phyloP scores from a whole-genome alignment of 2,888 invertebrate genomes.

The Sussaba pulchella region DNA sequence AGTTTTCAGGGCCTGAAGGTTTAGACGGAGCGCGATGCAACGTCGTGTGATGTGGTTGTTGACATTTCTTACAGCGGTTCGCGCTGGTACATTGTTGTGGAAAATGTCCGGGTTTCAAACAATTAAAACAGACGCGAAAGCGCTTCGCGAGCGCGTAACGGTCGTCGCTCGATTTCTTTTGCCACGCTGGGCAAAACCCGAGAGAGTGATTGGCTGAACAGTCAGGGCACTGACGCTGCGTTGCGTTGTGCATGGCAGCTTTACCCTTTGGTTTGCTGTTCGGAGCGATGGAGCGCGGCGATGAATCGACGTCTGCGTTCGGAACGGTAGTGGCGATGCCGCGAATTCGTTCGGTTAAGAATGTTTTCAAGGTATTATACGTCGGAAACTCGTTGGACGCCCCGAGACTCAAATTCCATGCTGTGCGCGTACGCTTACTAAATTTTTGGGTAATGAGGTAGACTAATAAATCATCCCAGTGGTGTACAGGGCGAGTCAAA shows the following conservation, averaged over 20 bases:
- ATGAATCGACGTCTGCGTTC: too few relatives aligned
- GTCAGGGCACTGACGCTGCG: background rate
- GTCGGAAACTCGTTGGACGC: background rate
- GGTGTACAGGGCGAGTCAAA: conserved; percentile 30
- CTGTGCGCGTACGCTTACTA: conserved; percentile 9
- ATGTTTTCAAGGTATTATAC: too few relatives aligned
- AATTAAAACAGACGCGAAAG: conserved; percentile 51
- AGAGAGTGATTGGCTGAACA: conserved; percentile 15
- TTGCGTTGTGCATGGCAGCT: background rate
- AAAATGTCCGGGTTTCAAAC: conserved; percentile 45
- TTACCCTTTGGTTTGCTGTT: conserved; percentile 7
- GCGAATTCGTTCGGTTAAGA: too few relatives aligned
- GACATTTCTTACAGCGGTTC: conserved; percentile 57
- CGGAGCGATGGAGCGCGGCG: background rate
- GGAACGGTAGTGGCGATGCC: too few relatives aligned
- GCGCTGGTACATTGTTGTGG: conserved; percentile 36
- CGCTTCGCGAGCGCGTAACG: conserved; percentile 3
- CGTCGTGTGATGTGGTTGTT: conserved; percentile 24
- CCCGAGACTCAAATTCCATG: conserved; percentile 10
- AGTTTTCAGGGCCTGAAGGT: conserved; percentile 10
- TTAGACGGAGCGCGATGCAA: conserved; percentile 8
- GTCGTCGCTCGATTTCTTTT: background rate
- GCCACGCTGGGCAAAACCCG: conserved; percentile 26
- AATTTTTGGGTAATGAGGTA: conserved; percentile 22
- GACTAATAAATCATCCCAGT: conserved; percentile 43